Base-by-base conservation (phyloP, 2,888 invertebrate species). In the Temnothorax ravouxi region DNA sequence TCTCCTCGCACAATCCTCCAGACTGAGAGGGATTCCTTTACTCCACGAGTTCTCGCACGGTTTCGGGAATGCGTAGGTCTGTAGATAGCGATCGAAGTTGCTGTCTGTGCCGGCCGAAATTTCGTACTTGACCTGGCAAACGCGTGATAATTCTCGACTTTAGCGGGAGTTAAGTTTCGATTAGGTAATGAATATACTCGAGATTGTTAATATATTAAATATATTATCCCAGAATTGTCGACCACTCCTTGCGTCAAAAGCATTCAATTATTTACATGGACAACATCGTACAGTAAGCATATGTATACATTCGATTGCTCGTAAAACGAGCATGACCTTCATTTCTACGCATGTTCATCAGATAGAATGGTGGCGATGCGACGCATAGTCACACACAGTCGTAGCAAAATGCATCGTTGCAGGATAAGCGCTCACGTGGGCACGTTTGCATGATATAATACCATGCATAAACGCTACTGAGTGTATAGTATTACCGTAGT, bases 61-160 rank as follows among this genome's bases (percentile, higher is more conserved):
- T 89, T 90, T 88, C 87, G 87, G 85, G 88, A 89, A 89, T 90
- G 88, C 84, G 83, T 56, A 87, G 88, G 85, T 90, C 61, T 38
- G 71, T 34, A 90, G 89, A 89, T 89, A 72, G 86, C 72, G 84
- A 89, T 90, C 88, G 66, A 69, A 52, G 52, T n/a, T 21, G n/a
- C 21, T 50, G 59, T 66, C 44, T 56, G 59, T 41, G 75, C 44
- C n/a, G 69, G 18, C n/a, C 38, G 50, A 72, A 72, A 56, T 50
- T 41, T 80, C 38, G 61, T 18, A 59, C 8, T 29, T 21, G 56
- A 59, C 52, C 38, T n/a, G 76, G 21, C 47, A 52, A 59, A 9
- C 29, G 52, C 56, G 15, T n/a, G 66, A 50, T 66, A 75, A 75
- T 67, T 25, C 25, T 41, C 38, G 25, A 9, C 11, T 21, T 54